Base-by-base conservation (phyloP, 2,888 invertebrate species). In the Pseudanteris insignis region DNA sequence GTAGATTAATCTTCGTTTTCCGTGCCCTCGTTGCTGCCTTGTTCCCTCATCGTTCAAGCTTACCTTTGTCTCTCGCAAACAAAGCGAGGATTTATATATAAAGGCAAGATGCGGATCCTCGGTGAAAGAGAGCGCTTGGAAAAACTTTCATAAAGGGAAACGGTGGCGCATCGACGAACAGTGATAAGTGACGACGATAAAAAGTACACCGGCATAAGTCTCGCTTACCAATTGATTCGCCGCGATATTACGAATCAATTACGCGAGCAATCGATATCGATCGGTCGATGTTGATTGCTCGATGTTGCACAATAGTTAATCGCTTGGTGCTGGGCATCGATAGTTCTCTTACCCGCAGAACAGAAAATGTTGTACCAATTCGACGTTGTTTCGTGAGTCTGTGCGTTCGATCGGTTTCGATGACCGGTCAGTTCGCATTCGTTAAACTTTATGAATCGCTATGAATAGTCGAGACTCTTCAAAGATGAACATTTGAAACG, bases 171-270 rank as follows among this genome's bases (percentile, higher is more conserved):
- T 46, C 59, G 30, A 14, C 11, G 29, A 18, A 15, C 51, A 44
- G 46, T 53, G 57, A 62, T 62, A 57, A 62, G 62, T 57, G 62
- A 41, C 53, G 57, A 13, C 53, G 58, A 63, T 63, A 63, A 58
- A 63, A 58, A 53, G 36, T 43, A 53, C 57, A 50, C 38, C 10
- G 57, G 46, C n/a, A 40, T 36, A 29, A 33, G 44, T 48, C 46
- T 28, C 25, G 29, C 12, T 15, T 15, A 41, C 26, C 51, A 34
- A 61, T 62, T 51, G 50, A 46, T 50, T 53, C 30, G 44, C n/a
- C 33, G 36, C 47, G 29, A 18, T 57, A 50, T 58, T 50, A 40
- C 58, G 50, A 33, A 44, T 50, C 50, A 58, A 50, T 57, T 43
- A 47, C 15, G n/a, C n/a, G n/a, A n/a, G n/a, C n/a, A n/a, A n/a